Conservation (phyloP, 2,113 vertebrate species). For the Fregata magnificens region DNA sequence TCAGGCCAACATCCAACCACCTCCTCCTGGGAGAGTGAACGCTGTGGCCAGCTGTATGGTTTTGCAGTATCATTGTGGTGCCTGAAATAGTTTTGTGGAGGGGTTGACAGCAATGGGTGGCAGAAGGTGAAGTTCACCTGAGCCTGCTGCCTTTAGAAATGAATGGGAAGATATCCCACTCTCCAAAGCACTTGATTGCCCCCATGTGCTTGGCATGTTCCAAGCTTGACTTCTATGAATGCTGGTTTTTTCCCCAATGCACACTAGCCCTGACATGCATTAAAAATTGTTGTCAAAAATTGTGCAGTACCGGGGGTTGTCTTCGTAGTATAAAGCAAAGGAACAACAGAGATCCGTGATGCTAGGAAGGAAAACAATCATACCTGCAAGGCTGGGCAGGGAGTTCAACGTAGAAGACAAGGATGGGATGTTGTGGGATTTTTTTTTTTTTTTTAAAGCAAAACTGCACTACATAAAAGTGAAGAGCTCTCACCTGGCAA, state of each 20-base stretch:
- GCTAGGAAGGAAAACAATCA: background rate
- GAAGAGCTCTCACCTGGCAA: background rate
- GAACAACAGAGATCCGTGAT: background rate
- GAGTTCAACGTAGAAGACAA: background rate
- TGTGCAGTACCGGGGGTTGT: background rate
- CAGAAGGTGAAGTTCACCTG: background rate
- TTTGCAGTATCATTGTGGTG: rapidly evolving
- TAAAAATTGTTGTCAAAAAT: background rate
- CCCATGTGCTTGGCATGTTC: background rate
- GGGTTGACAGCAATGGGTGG: background rate
- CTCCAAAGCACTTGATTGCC: background rate
- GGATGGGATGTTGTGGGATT: background rate
- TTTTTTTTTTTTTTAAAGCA: background rate
- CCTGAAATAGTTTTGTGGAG: background rate
- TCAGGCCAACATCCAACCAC: background rate
- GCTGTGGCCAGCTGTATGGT: background rate
- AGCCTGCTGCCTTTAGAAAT: background rate
- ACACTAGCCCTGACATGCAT: background rate
- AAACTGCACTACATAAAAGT: background rate
- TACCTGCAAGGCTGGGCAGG: background rate
- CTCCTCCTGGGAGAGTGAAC: background rate
- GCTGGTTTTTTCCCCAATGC: background rate
- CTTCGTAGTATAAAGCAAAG: background rate
- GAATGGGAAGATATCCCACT: background rate
- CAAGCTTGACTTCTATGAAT: background rate